Conservation (phyloP, 2,113 vertebrate species). For the Sitta europaea region DNA sequence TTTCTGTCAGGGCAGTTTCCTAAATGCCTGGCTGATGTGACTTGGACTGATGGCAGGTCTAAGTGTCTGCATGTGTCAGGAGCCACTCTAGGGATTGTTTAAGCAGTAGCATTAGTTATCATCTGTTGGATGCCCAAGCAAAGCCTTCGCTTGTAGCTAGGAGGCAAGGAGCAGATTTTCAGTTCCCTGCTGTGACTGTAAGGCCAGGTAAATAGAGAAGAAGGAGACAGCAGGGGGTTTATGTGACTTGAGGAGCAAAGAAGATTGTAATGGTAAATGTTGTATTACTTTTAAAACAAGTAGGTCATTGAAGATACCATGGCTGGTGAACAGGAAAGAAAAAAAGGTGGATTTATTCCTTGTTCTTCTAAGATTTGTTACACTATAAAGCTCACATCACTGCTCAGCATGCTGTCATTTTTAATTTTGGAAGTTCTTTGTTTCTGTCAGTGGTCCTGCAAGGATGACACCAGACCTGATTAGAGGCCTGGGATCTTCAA, state of each 20-base stretch:
- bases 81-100: neutral
- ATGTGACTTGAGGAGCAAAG: constrained; percentile 38
- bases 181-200: constrained; percentile 19
- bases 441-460: neutral
- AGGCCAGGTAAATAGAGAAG: constrained; percentile 53
- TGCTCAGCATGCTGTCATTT: neutral
- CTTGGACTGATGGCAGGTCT: neutral
- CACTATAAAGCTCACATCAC: neutral
- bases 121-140: neutral
- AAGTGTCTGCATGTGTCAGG: neutral
- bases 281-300: constrained; percentile 54
- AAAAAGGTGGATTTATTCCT: neutral
- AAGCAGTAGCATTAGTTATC: neutral
- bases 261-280: constrained; percentile 50
- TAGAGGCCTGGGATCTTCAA: neutral
- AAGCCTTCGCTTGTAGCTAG: neutral
- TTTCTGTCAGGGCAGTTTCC: neutral
- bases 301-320: constrained; percentile 20
- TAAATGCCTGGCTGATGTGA: neutral
- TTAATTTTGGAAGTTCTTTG: neutral
- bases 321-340: neutral
- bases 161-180: constrained; percentile 35
- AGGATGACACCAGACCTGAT: neutral
- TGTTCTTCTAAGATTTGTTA: constrained; percentile 22
- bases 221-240: constrained; percentile 44